phyloP scores from a whole-genome alignment of 2,113 vertebrate genomes.

The Prunella fulvescens region DNA sequence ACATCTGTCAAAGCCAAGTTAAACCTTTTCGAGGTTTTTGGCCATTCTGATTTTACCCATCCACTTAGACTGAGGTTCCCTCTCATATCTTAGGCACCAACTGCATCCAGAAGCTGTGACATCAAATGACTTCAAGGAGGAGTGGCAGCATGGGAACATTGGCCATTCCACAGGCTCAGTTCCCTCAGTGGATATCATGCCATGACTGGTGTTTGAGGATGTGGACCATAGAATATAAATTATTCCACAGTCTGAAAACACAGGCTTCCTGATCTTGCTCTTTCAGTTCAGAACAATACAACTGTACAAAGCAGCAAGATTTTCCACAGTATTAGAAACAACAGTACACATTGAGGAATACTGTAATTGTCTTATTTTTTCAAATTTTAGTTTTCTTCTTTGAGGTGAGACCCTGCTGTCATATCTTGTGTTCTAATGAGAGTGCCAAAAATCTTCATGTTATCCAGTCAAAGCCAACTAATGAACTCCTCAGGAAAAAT shows the following conservation, averaged over 20 bases:
- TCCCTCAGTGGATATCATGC: neutral
- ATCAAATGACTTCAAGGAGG: neutral
- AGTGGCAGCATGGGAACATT: neutral
- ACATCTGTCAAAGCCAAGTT: neutral
- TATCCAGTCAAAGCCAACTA: neutral
- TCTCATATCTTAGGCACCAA: fast-evolving
- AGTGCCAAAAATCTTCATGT: neutral
- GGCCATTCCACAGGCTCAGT: neutral
- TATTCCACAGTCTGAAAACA: neutral
- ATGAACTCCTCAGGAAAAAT: neutral
- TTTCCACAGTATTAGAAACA: neutral
- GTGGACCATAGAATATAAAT: neutral
- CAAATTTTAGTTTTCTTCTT: neutral
- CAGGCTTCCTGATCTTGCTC: neutral
- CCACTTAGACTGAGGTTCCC: neutral
- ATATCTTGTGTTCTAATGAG: neutral
- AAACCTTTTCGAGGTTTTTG: neutral
- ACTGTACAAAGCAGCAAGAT: neutral
- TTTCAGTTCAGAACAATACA: neutral
- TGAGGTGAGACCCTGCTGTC: neutral
- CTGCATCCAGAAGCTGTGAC: neutral
- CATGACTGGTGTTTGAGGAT: neutral
- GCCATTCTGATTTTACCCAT: neutral
- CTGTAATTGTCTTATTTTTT: neutral
- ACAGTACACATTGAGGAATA: neutral